Base-by-base conservation (phyloP, 2,888 invertebrate species). In the Nomada hirtipes region DNA sequence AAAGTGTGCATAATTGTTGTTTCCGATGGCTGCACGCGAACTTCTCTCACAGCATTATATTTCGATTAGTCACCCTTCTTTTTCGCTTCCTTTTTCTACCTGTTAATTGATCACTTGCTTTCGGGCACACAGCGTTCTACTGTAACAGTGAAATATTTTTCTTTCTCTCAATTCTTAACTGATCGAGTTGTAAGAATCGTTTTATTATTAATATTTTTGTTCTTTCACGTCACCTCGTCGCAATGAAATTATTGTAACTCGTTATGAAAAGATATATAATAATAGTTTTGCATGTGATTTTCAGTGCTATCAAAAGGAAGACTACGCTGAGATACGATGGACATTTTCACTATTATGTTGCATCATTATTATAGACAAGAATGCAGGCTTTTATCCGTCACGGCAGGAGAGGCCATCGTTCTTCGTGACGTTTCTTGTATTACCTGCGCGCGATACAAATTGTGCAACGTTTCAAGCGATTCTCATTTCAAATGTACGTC, bases 1-100 rank as follows among this genome's bases (percentile, higher is more conserved):
- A 76, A 67, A 67, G 53, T 63, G 7, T 55, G 76, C 76, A 76
- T 76, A 76, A 78, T 76, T 76, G 67, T 29, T 44, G 53, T 23
- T 76, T 61, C 60, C 76, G 36, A n/a, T n/a, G 50, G 59, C n/a
- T 11, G 59, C 52, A 44, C 65, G 47, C 65, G 64, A 73, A 42
- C 61, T 59, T 47, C 53, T 76, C 76, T 50, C 61, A 53, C 47
- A n/a, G 9, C n/a, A 42, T 77, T 60, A 36, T 76, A 78, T 68
- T 20, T 61, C 78, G 26, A 77, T 78, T 77, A 76, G 75, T 77
- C 52, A 29, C 42, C 20, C 50, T 65, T 77, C 50, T 65, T 59
- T 29, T 26, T 2, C 18, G 1, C 9, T 26, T 52, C 23, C 4
- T 20, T 77, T 71, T 71, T 26, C 61, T 23, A 10, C 20, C n/a